Conservation (phyloP, 1,140 invertebrate species). For the Orchesella cincta region DNA sequence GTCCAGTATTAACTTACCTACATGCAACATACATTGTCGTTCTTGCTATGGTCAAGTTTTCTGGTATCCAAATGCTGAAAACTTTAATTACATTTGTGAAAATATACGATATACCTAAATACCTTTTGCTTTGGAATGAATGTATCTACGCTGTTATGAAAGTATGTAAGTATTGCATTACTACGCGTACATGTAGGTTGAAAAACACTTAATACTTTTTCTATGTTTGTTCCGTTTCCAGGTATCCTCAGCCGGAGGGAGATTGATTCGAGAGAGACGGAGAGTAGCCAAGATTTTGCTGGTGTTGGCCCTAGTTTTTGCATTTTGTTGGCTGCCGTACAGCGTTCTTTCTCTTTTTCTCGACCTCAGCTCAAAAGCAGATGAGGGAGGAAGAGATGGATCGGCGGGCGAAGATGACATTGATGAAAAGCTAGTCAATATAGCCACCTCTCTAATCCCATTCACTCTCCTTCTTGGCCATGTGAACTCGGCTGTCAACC, state of each 20-base stretch:
- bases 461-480: slow-evolving; percentile 65
- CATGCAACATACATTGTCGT: too few relatives aligned
- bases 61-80: too few relatives aligned
- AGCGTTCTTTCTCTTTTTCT: slow-evolving; percentile 68
- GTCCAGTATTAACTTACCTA: too few relatives aligned
- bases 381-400: neutral
- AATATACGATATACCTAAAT: too few relatives aligned
- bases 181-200: too few relatives aligned
- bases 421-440: slow-evolving; percentile 26
- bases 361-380: slow-evolving; percentile 60
- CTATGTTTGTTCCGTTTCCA: slow-evolving; percentile 27
- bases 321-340: slow-evolving; percentile 77
- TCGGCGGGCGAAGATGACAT: slow-evolving; percentile 22
- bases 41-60: too few relatives aligned
- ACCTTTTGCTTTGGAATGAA: too few relatives aligned
- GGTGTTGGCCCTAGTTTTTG: slow-evolving; percentile 72
- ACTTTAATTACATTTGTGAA: too few relatives aligned
- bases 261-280: slow-evolving; percentile 68
- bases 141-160: too few relatives aligned
- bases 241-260: slow-evolving; percentile 60
- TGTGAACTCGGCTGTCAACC: slow-evolving; percentile 82
- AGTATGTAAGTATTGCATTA: too few relatives aligned
- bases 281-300: slow-evolving; percentile 73
- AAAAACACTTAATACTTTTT: neutral
- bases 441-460: slow-evolving; percentile 55